A percentile compares a stretch with the other conserved stretches of the same genome.
These are phyloP conservation scores for Alosa sapidissima DNA, from an alignment of 2,797 vertebrate species.

Conservation along the genomic window DNA sequence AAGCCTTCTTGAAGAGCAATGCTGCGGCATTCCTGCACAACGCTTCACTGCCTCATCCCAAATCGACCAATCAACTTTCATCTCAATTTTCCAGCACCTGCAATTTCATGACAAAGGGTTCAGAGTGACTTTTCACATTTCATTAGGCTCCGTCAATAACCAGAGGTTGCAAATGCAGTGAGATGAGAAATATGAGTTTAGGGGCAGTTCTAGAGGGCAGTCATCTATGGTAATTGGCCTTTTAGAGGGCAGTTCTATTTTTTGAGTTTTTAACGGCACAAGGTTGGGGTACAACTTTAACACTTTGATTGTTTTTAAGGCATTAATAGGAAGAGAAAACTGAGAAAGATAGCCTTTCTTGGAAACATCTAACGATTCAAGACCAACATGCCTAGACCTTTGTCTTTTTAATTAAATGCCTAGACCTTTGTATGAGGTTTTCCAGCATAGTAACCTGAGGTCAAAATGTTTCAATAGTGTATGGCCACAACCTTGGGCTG, in stretches of 20 bases:
- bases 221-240: conserved; percentile 8
- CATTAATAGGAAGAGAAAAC: neutral
- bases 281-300: neutral
- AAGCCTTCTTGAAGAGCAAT: neutral
- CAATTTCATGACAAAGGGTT: conserved; percentile 49
- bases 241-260: conserved; percentile 17
- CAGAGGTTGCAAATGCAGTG: conserved; percentile 45
- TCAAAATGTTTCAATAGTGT: neutral
- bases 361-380: neutral
- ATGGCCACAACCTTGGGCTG: neutral
- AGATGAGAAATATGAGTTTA: conserved; percentile 43
- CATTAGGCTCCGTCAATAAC: conserved; percentile 54
- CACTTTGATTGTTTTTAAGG: conserved; percentile 9
- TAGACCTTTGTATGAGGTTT: neutral
- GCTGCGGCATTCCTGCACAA: conserved; percentile 26
- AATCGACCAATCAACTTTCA: conserved; percentile 51
- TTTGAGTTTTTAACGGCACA: neutral
- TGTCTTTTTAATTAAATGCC: neutral
- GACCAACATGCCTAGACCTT: neutral
- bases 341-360: neutral
- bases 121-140: conserved; percentile 55
- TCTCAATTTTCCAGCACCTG: conserved; percentile 54
- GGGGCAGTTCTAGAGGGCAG: conserved; percentile 42
- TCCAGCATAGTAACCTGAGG: neutral
- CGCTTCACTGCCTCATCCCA: conserved; percentile 49